phyloP scores from a whole-genome alignment of 2,797 vertebrate genomes.

The Dipus sagitta region DNA sequence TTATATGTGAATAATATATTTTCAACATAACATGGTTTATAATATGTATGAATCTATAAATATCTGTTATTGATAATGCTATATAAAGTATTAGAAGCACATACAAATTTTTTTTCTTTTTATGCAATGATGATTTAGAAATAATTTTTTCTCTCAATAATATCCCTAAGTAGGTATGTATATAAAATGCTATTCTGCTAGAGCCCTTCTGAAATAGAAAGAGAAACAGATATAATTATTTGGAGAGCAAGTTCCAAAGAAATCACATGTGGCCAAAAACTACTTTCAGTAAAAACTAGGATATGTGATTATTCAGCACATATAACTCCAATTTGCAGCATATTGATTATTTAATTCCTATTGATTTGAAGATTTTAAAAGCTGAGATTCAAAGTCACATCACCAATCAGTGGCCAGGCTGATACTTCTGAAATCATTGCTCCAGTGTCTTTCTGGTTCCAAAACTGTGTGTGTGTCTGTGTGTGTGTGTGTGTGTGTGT shows the following conservation, averaged over 20 bases:
- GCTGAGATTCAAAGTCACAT: not conserved
- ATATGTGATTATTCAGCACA: not conserved
- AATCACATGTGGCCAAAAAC: not conserved
- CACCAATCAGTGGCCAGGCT: not conserved
- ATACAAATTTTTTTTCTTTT: constrained; percentile 4
- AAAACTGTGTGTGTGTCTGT: too few relatives aligned
- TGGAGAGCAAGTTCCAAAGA: not conserved
- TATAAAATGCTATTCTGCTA: not conserved
- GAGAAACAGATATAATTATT: not conserved
- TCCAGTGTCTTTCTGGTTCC: not conserved
- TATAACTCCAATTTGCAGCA: not conserved
- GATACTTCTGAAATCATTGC: not conserved
- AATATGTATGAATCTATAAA: not conserved
- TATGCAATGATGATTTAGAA: not conserved
- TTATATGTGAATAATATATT: constrained; percentile 6
- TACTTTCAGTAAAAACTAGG: not conserved
- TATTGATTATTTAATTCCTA: not conserved
- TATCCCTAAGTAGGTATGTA: not conserved
- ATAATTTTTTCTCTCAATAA: not conserved
- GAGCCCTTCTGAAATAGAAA: constrained; percentile 31
- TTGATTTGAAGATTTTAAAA: constrained; percentile 12
- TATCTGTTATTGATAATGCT: not conserved
- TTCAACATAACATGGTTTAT: not conserved
- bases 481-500: too few relatives aligned
- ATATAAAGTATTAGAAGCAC: not conserved